Evolutionary conservation across 2,797 vertebrate genomes (phyloP).

Genomic region (Phataginus tricuspis): DNA sequence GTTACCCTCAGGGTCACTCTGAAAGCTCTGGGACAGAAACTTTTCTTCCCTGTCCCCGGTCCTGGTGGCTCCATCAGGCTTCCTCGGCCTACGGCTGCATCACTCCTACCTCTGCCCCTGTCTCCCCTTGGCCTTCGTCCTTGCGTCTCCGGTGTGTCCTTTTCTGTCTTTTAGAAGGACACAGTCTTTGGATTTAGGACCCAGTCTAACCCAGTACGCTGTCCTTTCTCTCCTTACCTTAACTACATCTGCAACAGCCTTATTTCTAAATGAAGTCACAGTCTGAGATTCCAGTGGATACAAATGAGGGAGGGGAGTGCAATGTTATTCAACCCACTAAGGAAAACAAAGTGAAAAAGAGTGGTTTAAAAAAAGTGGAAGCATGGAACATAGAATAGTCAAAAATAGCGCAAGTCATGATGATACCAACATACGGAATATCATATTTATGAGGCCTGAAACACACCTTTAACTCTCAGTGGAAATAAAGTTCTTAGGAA

Average conservation of each 20-base stretch:
- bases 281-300: not conserved
- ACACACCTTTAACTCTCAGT: not conserved
- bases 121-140: not conserved
- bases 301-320: not conserved
- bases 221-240: not conserved
- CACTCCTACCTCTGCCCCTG: fast-evolving
- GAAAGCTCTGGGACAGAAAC: fast-evolving
- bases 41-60: not conserved
- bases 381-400: not conserved
- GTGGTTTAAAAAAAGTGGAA: not conserved
- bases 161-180: not conserved
- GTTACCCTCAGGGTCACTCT: not conserved
- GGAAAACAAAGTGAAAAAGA: not conserved
- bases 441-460: not conserved
- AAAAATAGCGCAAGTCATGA: not conserved
- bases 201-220: not conserved
- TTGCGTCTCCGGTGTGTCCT: not conserved
- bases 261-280: not conserved
- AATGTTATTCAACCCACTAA: not conserved
- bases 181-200: not conserved
- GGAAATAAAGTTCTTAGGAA: not conserved
- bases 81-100: too few species aligned
- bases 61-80: not conserved
- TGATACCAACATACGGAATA: not conserved
- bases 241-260: not conserved